Evolutionary conservation across 2,888 invertebrate genomes (phyloP).

Genomic region (Acronicta psi): DNA sequence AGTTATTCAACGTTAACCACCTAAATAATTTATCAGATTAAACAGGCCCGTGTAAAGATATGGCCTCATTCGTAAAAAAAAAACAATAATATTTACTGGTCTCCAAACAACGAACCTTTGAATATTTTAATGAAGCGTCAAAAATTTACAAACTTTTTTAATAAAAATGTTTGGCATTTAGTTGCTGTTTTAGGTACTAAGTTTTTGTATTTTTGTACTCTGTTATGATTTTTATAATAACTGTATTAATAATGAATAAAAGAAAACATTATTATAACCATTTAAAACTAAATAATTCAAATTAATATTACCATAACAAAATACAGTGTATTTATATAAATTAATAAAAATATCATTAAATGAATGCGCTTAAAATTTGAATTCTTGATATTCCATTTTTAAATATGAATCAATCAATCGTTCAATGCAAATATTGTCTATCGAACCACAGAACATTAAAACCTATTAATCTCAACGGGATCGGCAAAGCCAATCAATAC

Average conservation of each 20-base stretch:
- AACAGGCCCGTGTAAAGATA: conserved; percentile 38
- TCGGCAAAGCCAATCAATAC: conserved; percentile 51
- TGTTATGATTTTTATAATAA: no score
- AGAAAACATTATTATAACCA: no score
- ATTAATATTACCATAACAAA: no score
- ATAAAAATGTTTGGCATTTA: conserved; percentile 42
- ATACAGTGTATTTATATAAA: no score
- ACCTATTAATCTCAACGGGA: conserved; percentile 20
- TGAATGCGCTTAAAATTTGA: no score
- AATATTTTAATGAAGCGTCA: conserved; percentile 10
- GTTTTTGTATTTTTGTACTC: no score
- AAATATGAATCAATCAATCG: neutral
- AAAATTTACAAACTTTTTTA: conserved; percentile 19
- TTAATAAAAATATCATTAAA: no score
- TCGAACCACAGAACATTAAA: conserved; percentile 8
- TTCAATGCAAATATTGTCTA: neutral
- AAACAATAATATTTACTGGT: conserved; percentile 12
- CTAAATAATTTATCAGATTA: conserved; percentile 43
- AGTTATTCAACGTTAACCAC: conserved; percentile 45
- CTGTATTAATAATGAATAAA: no score
- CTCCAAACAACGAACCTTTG: conserved; percentile 12
- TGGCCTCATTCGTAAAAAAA: conserved; percentile 27
- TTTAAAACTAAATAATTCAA: no score
- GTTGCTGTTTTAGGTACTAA: conserved; percentile 12
- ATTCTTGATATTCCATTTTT: no score